Base-by-base conservation (phyloP, 2,888 invertebrate species). In the Xanthorhoe spadicearia region DNA sequence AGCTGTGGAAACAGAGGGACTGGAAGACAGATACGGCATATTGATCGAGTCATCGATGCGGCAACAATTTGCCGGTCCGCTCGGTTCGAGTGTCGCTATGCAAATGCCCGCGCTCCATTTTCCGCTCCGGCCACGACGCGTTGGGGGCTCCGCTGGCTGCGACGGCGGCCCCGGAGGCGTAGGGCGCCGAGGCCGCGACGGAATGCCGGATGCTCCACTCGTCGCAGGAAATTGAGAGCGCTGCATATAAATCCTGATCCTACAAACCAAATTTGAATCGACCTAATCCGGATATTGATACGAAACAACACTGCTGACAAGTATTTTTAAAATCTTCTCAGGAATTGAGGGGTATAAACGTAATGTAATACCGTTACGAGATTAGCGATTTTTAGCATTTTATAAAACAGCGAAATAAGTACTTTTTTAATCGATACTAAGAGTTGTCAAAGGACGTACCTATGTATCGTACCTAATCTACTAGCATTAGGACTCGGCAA, bases 241-340 rank as follows among this genome's bases (percentile, higher is more conserved):
- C 88, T 90, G 91, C 92, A 93, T 59, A 59, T 90, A 92, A 92
- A 92, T 90, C 88, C 88, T 86, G 87, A 90, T 91, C 87, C 87
- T 87, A 86, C 90, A 87, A 91, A 89, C 88, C 88, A 89, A 92
- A 93, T 92, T 92, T 89, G 90, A 90, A 91, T 90, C 89, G 75
- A 85, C 87, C 86, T 91, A 92, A 93, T 92, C 92, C 91, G 91
- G 90, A 92, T 92, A 92, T 92, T 89, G 92, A 90, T 91, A 90
- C 84, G 89, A 89, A 87, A 89, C 89, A 89, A 88, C 83, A 85
- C 83, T 77, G 81, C 79, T 79, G 81, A 81, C 78, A 79, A 78
- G 74, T 74, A 80, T 83, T 85, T 86, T 85, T 81, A 86, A 84
- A 79, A 80, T 83, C 76, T 76, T 70, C 51, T 32, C 10, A 38